Conservation (phyloP, 1,140 invertebrate genomes). For the Rhizoglyphus robini region DNA sequence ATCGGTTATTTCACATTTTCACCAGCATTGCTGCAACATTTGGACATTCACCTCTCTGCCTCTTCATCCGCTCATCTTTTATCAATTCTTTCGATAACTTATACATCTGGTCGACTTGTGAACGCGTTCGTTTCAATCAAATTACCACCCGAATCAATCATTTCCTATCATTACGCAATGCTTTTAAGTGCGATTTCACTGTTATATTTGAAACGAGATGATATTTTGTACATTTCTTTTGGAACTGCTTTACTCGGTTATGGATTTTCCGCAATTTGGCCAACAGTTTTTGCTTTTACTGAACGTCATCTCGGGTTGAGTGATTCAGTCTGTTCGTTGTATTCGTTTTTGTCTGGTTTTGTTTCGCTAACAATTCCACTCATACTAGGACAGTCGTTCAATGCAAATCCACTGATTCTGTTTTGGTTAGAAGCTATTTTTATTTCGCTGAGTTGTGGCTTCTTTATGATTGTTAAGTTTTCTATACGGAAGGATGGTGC, state of each 20-base stretch:
- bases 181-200: not conserved
- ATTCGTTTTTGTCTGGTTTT: not conserved
- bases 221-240: not conserved
- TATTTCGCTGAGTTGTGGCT: not conserved
- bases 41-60: not conserved
- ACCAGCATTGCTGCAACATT: not conserved
- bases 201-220: not conserved
- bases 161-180: not conserved
- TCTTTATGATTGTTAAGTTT: not conserved
- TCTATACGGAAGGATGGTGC: not conserved
- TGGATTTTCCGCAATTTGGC: slow-evolving; percentile 9
- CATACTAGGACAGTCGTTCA: not conserved
- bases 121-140: not conserved
- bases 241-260: slow-evolving; percentile 1
- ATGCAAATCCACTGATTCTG: not conserved
- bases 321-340: not conserved
- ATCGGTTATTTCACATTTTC: not conserved
- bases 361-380: slow-evolving; percentile 2
- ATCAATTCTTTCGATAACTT: not conserved
- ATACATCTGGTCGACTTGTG: not conserved
- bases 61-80: not conserved
- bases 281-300: slow-evolving; percentile 8
- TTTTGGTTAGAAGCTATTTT: not conserved
- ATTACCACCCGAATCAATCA: not conserved
- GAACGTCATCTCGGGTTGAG: not conserved